Conservation (phyloP, 2,888 invertebrate species). For the Drosophila bunnanda region DNA sequence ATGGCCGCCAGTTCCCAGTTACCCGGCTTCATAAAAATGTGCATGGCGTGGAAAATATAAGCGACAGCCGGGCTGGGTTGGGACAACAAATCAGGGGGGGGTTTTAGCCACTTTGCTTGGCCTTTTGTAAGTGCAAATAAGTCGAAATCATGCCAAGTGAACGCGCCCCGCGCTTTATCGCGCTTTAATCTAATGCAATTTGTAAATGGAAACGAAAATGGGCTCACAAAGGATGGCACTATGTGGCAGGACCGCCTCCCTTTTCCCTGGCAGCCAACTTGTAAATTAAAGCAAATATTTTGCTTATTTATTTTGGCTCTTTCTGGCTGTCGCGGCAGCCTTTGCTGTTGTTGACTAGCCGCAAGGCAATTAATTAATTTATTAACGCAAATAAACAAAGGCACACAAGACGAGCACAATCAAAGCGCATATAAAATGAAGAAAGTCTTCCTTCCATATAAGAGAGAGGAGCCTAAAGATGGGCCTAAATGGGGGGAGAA, state of each 20-base stretch:
- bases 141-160: slow-evolving; percentile 77
- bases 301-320: slow-evolving; percentile 69
- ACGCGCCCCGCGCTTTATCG: slow-evolving; percentile 73
- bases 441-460: neutral
- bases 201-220: slow-evolving; percentile 67
- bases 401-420: slow-evolving; percentile 38
- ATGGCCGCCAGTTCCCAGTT: slow-evolving; percentile 60
- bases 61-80: slow-evolving; percentile 23
- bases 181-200: slow-evolving; percentile 78
- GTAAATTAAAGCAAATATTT: slow-evolving; percentile 75
- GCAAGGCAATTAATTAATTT: slow-evolving; percentile 78
- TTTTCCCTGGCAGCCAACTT: slow-evolving; percentile 8
- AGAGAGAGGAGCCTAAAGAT: neutral
- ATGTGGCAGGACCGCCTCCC: slow-evolving; percentile 1
- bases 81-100: slow-evolving; percentile 2
- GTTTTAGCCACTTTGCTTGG: slow-evolving; percentile 47
- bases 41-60: slow-evolving; percentile 75
- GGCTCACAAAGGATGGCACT: slow-evolving; percentile 40
- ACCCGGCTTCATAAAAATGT: slow-evolving; percentile 64
- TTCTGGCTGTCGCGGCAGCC: slow-evolving; percentile 11
- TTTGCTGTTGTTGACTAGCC: slow-evolving; percentile 64
- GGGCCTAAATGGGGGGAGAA: neutral
- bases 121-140: slow-evolving; percentile 78
- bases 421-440: slow-evolving; percentile 67
- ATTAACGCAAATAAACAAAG: slow-evolving; percentile 70